phyloP scores from a whole-genome alignment of 2,797 vertebrate species.

The Intellagama lesueurii region DNA sequence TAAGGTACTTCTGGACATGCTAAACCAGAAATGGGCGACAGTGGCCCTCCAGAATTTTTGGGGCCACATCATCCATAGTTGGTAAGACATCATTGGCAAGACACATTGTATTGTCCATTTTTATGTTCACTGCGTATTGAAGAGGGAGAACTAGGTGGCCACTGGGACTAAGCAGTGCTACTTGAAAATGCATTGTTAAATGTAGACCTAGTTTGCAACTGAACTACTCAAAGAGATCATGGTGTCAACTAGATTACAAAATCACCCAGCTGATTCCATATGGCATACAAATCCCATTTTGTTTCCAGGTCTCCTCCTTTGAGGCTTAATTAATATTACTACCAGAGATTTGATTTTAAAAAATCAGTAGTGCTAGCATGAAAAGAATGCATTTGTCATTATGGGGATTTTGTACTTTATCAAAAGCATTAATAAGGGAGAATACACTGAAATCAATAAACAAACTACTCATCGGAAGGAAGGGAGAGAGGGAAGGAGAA shows the following conservation, averaged over 20 bases:
- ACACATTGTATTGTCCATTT: too few relatives aligned
- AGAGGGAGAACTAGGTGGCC: too few relatives aligned
- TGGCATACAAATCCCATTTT: conserved; percentile 54
- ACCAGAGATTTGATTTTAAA: conserved; percentile 66
- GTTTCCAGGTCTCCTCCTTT: conserved; percentile 65
- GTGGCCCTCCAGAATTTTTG: too few relatives aligned
- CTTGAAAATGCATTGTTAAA: background rate
- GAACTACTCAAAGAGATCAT: conserved; percentile 46
- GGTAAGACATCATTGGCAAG: too few relatives aligned
- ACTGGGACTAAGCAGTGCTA: background rate
- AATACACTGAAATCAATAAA: conserved; percentile 42
- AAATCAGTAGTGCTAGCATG: conserved; percentile 62
- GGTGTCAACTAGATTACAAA: conserved; percentile 64
- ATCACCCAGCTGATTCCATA: conserved; percentile 72
- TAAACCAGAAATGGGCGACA: too few relatives aligned
- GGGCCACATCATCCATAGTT: too few relatives aligned
- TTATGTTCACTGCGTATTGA: too few relatives aligned
- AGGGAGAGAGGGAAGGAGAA: background rate
- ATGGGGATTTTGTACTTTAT: conserved; percentile 68
- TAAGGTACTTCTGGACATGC: too few relatives aligned
- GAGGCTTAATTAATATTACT: conserved; percentile 61
- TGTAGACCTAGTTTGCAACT: conserved; percentile 15
- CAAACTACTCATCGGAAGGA: conserved; percentile 39
- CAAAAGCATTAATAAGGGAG: conserved; percentile 66
- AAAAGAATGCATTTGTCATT: conserved; percentile 71